Percentiles rank a stretch among this genome's conserved stretches.
Conservation (phyloP, 2,888 invertebrate genomes). For the Hirtodrosophila histrioides region DNA sequence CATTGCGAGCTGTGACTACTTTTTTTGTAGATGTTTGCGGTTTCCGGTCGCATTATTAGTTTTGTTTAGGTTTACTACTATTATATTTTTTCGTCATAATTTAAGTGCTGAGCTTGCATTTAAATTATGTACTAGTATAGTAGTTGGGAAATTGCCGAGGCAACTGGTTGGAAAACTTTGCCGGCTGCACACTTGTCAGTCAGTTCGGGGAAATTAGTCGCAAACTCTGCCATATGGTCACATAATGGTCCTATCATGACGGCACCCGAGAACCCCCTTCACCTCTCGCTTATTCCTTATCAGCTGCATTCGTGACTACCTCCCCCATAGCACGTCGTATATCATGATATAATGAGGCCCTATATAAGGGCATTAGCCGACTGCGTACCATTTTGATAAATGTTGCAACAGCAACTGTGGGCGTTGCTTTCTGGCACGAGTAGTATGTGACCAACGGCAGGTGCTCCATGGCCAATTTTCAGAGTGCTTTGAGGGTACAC, state of each 20-base stretch:
- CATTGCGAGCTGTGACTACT: slow-evolving; percentile 46
- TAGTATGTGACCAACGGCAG: slow-evolving; percentile 59
- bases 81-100: slow-evolving; percentile 44
- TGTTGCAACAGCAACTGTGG: slow-evolving; percentile 19
- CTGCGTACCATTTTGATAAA: slow-evolving; percentile 31
- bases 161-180: slow-evolving; percentile 49
- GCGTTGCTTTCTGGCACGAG: slow-evolving; percentile 22
- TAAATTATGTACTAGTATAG: slow-evolving; percentile 35
- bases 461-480: slow-evolving; percentile 35
- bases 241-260: slow-evolving; percentile 1
- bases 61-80: slow-evolving; percentile 17
- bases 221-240: slow-evolving; percentile 15
- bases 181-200: slow-evolving; percentile 9
- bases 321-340: slow-evolving; percentile 45
- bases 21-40: slow-evolving; percentile 35
- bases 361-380: slow-evolving; percentile 32
- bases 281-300: slow-evolving; percentile 21
- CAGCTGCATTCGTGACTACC: slow-evolving; percentile 44
- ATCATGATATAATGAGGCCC: slow-evolving; percentile 44
- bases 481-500: slow-evolving; percentile 3
- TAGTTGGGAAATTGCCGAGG: slow-evolving; percentile 27
- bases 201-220: slow-evolving; percentile 6
- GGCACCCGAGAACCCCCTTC: neutral
- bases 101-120: slow-evolving; percentile 55
- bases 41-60: slow-evolving; percentile 66